These are phyloP conservation scores for Hippocampus comes DNA, from an alignment of 2,113 vertebrate species.

Conservation along the genomic window DNA sequence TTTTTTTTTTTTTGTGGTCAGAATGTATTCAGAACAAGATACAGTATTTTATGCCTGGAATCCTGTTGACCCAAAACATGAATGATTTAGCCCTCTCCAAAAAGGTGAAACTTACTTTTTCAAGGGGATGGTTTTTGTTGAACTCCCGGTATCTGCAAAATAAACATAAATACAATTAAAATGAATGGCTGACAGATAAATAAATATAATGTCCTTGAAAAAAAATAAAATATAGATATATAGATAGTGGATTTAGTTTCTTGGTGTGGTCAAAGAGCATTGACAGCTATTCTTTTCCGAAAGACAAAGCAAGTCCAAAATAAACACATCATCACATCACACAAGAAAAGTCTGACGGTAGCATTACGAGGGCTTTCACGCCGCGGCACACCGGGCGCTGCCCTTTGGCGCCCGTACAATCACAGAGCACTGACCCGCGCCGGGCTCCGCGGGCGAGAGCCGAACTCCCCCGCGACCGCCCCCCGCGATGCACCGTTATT, in stretches of 20 bases:
- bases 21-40: neutral
- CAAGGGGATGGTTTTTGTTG: too few relatives aligned
- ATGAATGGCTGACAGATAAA: neutral
- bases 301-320: constrained; percentile 16
- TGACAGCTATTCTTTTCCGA: neutral
- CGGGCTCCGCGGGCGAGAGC: constrained; percentile 76
- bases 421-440: constrained; percentile 85
- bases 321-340: constrained; percentile 47
- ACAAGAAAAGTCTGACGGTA: constrained; percentile 56
- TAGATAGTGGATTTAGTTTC: neutral
- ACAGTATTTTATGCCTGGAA: neutral
- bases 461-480: constrained; percentile 66
- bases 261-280: neutral
- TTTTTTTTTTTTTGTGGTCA: neutral
- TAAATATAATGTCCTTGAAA: too few relatives aligned
- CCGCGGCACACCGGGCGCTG: constrained; percentile 77
- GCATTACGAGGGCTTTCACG: constrained; percentile 62
- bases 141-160: too few relatives aligned
- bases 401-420: constrained; percentile 83
- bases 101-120: too few relatives aligned
- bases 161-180: too few relatives aligned
- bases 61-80: neutral
- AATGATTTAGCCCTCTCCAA: too few relatives aligned
- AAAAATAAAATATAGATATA: too few relatives aligned
- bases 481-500: constrained; percentile 77